These are phyloP conservation scores for Mohoua ochrocephala DNA, from an alignment of 2,113 vertebrate species.

Conservation along the genomic window DNA sequence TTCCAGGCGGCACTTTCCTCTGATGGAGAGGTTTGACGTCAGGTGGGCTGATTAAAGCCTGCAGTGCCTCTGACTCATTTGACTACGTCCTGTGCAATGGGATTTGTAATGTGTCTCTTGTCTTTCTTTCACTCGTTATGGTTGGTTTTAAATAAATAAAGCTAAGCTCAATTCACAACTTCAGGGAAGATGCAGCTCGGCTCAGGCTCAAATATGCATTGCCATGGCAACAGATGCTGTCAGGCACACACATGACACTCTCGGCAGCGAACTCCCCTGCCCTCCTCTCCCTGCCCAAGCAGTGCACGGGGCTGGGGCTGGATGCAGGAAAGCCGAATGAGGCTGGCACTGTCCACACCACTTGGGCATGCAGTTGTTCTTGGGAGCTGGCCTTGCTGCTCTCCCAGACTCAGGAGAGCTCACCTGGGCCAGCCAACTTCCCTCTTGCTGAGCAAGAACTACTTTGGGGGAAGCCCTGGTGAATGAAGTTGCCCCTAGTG, in stretches of 20 bases:
- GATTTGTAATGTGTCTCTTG: slow-evolving; percentile 23
- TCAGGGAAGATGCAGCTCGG: slow-evolving; percentile 26
- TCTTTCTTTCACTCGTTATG: slow-evolving; percentile 11
- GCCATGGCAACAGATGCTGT: slow-evolving; percentile 66
- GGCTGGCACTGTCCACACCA: background rate
- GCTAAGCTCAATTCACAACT: slow-evolving; percentile 67
- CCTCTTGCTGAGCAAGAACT: background rate
- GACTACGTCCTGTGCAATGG: background rate
- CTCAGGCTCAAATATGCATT: slow-evolving; percentile 48
- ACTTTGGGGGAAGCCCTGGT: background rate
- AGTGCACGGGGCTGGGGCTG: background rate
- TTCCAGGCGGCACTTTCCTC: slow-evolving; percentile 50
- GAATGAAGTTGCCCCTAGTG: background rate
- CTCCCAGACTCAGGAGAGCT: background rate
- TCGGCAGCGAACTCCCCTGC: background rate
- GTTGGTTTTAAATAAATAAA: slow-evolving; percentile 63
- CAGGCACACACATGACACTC: slow-evolving; percentile 30
- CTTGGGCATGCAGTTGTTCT: background rate
- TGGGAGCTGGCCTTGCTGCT: background rate
- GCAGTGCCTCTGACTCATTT: slow-evolving; percentile 42
- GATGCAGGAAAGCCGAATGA: background rate
- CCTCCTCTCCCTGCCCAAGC: background rate
- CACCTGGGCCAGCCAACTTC: background rate
- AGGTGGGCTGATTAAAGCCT: slow-evolving; percentile 3
- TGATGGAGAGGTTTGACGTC: slow-evolving; percentile 65